phyloP scores from a whole-genome alignment of 2,888 invertebrate species.

The Lycia hirtaria region DNA sequence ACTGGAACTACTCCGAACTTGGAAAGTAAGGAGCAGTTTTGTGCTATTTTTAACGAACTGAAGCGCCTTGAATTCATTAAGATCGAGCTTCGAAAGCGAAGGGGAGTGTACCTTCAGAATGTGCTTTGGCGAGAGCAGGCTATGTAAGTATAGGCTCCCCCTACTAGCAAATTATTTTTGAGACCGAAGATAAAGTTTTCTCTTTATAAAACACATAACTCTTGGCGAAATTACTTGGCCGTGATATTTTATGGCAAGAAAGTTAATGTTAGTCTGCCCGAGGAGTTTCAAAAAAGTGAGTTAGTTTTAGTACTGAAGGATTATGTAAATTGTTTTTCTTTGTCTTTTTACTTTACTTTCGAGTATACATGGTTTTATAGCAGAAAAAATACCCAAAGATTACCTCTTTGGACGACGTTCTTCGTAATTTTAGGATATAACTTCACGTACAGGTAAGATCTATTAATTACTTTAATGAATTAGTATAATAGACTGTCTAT shows the following conservation, averaged over 20 bases:
- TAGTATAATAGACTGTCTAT: neutral
- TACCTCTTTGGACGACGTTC: no score
- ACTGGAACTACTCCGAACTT: conserved; percentile 77
- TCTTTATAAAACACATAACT: conserved; percentile 36
- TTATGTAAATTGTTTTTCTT: conserved; percentile 5
- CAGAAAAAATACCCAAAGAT: no score
- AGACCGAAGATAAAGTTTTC: conserved; percentile 32
- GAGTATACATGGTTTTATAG: no score
- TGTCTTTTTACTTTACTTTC: neutral
- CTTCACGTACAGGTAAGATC: no score
- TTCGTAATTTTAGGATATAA: no score
- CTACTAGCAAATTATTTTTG: conserved; percentile 38
- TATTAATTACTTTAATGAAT: no score
- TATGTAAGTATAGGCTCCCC: conserved; percentile 5
- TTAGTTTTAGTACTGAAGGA: conserved; percentile 9
- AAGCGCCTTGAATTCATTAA: conserved; percentile 80
- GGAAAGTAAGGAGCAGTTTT: conserved; percentile 71
- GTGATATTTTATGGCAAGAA: conserved; percentile 24
- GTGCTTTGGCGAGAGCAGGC: conserved; percentile 45
- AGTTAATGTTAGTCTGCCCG: conserved; percentile 12
- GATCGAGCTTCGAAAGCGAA: conserved; percentile 65
- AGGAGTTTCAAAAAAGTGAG: conserved; percentile 9
- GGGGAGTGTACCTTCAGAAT: conserved; percentile 64
- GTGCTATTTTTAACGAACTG: conserved; percentile 78
- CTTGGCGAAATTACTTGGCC: conserved; percentile 18